phyloP scores from a whole-genome alignment of 1,140 invertebrate genomes.

The Trypoxylus dichotomus region DNA sequence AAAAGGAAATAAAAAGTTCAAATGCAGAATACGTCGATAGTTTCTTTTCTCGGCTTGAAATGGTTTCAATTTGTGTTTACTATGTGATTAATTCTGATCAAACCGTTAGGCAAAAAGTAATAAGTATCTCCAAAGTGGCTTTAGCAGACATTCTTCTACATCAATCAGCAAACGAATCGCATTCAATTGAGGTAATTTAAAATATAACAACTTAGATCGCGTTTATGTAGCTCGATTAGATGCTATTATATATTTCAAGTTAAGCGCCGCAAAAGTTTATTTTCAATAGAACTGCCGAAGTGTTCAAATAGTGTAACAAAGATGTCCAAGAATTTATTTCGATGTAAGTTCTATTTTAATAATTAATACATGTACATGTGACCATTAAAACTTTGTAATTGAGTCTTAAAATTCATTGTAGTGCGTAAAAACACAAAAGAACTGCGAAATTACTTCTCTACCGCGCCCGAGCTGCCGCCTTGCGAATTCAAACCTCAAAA shows the following conservation, averaged over 20 bases:
- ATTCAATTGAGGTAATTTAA: conserved; percentile 2
- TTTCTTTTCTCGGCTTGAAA: too few relatives aligned
- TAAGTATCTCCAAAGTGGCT: not conserved
- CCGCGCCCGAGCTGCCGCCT: not conserved
- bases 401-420: not conserved
- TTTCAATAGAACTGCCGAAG: not conserved
- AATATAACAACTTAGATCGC: not conserved
- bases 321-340: not conserved
- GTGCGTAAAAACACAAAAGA: not conserved
- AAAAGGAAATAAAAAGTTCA: too few relatives aligned
- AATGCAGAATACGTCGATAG: too few relatives aligned
- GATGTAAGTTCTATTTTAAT: not conserved
- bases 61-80: too few relatives aligned
- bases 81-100: too few relatives aligned
- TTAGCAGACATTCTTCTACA: not conserved
- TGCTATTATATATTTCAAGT: not conserved
- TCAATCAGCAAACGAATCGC: not conserved
- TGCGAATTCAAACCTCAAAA: not conserved
- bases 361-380: not conserved
- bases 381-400: not conserved
- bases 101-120: too few relatives aligned
- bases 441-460: not conserved
- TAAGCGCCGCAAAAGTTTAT: not conserved
- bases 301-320: not conserved
- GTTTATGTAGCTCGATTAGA: not conserved